Evolutionary conservation across 2,888 invertebrate species (phyloP), one percentile per base, ranked within the genome.

Genomic region (Helicoverpa assulta): DNA sequence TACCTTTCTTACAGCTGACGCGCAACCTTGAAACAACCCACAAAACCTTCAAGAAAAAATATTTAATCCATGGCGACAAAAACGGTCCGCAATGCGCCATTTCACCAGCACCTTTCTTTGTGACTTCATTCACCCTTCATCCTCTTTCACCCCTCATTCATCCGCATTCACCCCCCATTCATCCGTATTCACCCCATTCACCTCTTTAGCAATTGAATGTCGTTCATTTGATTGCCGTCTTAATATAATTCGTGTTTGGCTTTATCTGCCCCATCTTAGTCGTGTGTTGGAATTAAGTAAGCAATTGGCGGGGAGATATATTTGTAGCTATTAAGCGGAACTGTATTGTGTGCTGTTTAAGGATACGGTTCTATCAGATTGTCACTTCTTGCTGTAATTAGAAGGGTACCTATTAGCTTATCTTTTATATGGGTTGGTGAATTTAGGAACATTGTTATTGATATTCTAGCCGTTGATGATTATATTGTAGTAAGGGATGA

Each of bases 81-180:
- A 73, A 58, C 54, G 60, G 43, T 61, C 73, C 83, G 82, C 82
- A 82, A 53, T 82, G 82, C 82, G 83, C 66, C 76, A 83, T 69
- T 82, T 55, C 69, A 70, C 70, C 65, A 76, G 55, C 62, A 53
- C 68, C 51, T 58, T 71, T 68, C 70, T 77, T 69, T 50, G 67
- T 56, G 43, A 70, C 65, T 71, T 26, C 53, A 76, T 80, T 78
- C 68, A 70, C 70, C 72, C 60, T 29, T 47, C 26, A 33, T 19
- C 56, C 43, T 19, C 54, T 61, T 79, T 72, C 70, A 71, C 55
- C 70, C 70, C 54, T 40, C n/a, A 60, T 29, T 47, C 26, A 33
- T 19, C 54, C 43, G n/a, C 54, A 66, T 79, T 72, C 69, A 67
- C 55, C 70, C 70, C 54, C 47, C 52, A 70, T 75, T 68, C 74